Conservation (phyloP, 2,888 invertebrate genomes). For the Bombyx huttoni region DNA sequence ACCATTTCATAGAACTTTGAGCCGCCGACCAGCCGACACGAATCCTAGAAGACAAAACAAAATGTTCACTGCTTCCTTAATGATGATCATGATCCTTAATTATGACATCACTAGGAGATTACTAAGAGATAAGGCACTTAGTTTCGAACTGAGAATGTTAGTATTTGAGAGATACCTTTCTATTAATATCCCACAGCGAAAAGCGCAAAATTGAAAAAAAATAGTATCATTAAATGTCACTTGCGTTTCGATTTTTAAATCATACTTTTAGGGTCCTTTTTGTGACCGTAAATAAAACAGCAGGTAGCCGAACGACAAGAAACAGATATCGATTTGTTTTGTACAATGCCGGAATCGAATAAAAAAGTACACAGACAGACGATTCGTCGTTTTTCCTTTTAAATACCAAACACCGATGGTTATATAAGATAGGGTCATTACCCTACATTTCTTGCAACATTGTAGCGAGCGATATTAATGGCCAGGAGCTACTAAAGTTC, state of each 20-base stretch:
- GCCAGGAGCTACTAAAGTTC: neutral
- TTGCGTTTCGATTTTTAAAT: too few species aligned
- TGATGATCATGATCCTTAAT: too few species aligned
- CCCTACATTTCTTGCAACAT: neutral
- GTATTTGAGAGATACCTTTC: too few species aligned
- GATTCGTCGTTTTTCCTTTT: neutral
- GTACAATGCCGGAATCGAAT: neutral
- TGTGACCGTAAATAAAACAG: neutral
- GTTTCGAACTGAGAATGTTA: too few species aligned
- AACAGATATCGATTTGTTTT: neutral
- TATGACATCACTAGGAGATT: too few species aligned
- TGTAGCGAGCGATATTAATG: neutral
- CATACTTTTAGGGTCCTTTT: too few species aligned
- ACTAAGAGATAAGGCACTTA: too few species aligned
- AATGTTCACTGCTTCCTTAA: too few species aligned
- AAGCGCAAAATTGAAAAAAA: too few species aligned
- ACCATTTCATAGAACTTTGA: slow-evolving; percentile 66
- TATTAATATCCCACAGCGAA: too few species aligned
- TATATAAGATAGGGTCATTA: neutral
- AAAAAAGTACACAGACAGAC: neutral
- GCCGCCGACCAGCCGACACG: slow-evolving; percentile 61
- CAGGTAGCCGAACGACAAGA: neutral
- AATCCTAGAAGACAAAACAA: slow-evolving; percentile 18
- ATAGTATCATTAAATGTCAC: too few species aligned
- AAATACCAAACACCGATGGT: neutral